phyloP scores from a whole-genome alignment of 2,797 vertebrate genomes.

The Ctenopoma kingsleyae region DNA sequence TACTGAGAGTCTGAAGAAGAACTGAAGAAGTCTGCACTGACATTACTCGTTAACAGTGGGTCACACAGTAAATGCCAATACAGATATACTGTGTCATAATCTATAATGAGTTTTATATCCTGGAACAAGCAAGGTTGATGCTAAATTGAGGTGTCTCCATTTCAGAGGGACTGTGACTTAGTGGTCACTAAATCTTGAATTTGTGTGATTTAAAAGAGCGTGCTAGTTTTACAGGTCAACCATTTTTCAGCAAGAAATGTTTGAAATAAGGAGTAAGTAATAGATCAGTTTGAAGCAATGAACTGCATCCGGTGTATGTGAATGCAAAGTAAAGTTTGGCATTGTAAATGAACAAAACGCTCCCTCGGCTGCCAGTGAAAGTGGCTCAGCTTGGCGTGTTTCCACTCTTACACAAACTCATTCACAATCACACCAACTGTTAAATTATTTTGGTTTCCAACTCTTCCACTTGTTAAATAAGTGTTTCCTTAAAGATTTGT shows the following conservation, averaged over 20 bases:
- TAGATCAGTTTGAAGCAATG: background rate
- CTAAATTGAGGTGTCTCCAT: no score
- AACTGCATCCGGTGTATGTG: background rate
- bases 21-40: background rate
- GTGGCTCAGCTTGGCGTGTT: background rate
- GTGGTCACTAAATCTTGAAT: background rate
- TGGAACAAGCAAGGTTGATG: no score
- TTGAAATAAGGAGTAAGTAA: no score
- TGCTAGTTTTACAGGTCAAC: background rate
- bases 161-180: no score
- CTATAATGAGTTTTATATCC: background rate
- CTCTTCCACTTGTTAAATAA: background rate
- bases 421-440: background rate
- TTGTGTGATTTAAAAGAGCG: no score
- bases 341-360: no score
- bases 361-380: background rate
- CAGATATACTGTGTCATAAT: background rate
- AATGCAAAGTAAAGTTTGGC: background rate
- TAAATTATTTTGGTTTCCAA: background rate
- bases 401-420: background rate
- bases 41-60: no score
- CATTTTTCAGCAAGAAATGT: no score
- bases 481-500: background rate
- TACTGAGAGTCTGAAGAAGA: background rate
- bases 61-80: background rate